Percentiles rank a stretch among this genome's conserved stretches.
These are phyloP conservation scores for Brevimyrus niger DNA, from an alignment of 2,113 vertebrate species.

Conservation along the genomic window DNA sequence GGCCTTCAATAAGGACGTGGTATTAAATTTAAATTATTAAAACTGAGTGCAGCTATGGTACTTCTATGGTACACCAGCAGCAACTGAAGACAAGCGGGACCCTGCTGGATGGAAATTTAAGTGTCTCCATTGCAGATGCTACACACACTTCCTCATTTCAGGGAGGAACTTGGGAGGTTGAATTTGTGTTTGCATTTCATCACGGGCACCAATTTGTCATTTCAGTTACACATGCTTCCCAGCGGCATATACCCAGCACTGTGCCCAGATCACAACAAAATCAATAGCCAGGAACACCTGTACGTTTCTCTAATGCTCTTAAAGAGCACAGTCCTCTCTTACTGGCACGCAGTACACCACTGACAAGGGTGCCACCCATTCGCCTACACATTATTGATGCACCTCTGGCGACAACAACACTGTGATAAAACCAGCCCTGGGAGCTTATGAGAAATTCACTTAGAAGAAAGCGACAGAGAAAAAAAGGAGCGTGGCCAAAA, in stretches of 20 bases:
- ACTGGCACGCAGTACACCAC: conserved; percentile 41
- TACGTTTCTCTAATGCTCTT: conserved; percentile 49
- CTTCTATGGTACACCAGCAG: neutral
- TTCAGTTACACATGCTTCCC: conserved; percentile 22
- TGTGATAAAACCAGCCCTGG: conserved; percentile 25
- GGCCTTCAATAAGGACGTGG: neutral
- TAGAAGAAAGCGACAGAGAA: conserved; percentile 20
- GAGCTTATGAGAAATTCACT: conserved; percentile 40
- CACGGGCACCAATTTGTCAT: neutral
- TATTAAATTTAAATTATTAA: neutral
- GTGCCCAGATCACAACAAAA: conserved; percentile 34
- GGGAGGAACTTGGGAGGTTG: neutral
- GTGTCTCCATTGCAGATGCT: neutral
- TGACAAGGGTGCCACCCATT: conserved; percentile 26
- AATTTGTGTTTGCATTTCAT: neutral
- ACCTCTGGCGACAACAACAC: conserved; percentile 42
- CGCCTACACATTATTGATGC: conserved; percentile 50
- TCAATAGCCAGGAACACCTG: conserved; percentile 55
- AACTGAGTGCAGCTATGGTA: neutral
- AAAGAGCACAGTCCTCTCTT: conserved; percentile 46
- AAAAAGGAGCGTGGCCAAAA: conserved; percentile 9
- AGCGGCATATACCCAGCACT: neutral
- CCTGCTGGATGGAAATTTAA: neutral
- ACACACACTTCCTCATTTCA: neutral
- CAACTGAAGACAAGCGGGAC: neutral